A percentile compares a stretch with the other conserved stretches of the same genome.
phyloP scores from a whole-genome alignment of 2,113 vertebrate genomes.

The Grantiella picta region DNA sequence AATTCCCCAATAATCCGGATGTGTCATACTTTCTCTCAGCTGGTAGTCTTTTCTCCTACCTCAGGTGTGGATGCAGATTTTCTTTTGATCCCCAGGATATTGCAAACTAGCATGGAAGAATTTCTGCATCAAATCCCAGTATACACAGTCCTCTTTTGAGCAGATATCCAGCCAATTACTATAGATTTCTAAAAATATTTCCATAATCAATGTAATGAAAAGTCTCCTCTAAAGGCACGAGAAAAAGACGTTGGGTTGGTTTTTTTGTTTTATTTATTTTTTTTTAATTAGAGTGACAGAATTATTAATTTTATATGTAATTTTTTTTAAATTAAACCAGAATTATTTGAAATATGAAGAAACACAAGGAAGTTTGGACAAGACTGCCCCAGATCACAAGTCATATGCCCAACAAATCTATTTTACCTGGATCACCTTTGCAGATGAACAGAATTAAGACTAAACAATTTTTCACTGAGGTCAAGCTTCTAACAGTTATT shows the following conservation, averaged over 20 bases:
- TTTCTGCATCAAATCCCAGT: neutral
- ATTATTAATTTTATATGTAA: neutral
- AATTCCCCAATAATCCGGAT: neutral
- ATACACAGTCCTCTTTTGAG: fast-evolving
- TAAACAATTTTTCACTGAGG: neutral
- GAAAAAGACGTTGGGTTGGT: neutral
- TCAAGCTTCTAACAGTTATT: neutral
- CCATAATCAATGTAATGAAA: neutral
- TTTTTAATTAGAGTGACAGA: neutral
- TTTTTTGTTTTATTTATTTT: no score
- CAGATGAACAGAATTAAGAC: neutral
- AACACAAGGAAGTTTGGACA: neutral
- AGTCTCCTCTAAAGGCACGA: neutral
- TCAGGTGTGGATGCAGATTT: neutral
- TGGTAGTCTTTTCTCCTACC: neutral
- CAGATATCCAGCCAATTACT: neutral
- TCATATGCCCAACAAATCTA: neutral
- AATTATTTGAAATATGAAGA: neutral
- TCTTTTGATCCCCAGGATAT: neutral
- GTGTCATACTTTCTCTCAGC: neutral
- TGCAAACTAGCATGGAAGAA: neutral
- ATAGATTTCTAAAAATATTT: neutral
- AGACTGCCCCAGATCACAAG: neutral
- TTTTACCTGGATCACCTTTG: neutral
- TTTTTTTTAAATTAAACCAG: neutral